Evolutionary conservation across 2,113 vertebrate species (phyloP), one percentile per base, ranked within the genome.

Genomic region (Eurypyga helias): DNA sequence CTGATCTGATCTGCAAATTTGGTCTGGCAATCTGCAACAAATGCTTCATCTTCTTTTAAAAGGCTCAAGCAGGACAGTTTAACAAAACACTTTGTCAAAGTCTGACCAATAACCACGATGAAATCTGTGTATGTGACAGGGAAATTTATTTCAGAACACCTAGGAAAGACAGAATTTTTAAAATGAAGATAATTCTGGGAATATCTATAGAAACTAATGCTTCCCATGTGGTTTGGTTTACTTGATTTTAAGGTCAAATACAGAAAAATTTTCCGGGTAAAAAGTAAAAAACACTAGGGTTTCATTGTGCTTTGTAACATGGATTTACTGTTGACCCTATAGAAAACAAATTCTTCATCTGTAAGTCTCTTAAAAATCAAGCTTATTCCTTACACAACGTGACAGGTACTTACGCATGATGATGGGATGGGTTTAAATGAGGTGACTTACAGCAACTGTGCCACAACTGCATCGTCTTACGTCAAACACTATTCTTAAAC

Each of bases 91-190:
- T 48, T 43, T 48, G 24, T 41, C 46, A 62, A 87, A 62, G 10
- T 20, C 78, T 31, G 17, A 71, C 16, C 10, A 62, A 55, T 18
- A 82, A 79, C 16, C 17, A 72, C 1, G 4, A 80, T 17, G 16
- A 82, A 45, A 62, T 17, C 17, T 28, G 7, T 29, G 58, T 0
- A 6, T 0, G 0, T 5, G 14, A 52, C 83, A 57, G 19, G 24
- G 13, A 65, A 78, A 58, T 6, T 21, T 36, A 55, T 31, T 83
- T 55, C 61, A 48, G 43, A 91, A 72, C 23, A 57, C 10, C 19
- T 18, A 43, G 9, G 25, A 78, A 79, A 81, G 26, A 46, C 5
- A 65, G 82, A 64, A 45, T 13, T 55, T 60, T 64, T 11, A 79
- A 85, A 51, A 72, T 3, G 31, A 16, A 67, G 16, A 17, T 55